phyloP scores from a whole-genome alignment of 2,113 vertebrate genomes.

The Salvelinus namaycush region DNA sequence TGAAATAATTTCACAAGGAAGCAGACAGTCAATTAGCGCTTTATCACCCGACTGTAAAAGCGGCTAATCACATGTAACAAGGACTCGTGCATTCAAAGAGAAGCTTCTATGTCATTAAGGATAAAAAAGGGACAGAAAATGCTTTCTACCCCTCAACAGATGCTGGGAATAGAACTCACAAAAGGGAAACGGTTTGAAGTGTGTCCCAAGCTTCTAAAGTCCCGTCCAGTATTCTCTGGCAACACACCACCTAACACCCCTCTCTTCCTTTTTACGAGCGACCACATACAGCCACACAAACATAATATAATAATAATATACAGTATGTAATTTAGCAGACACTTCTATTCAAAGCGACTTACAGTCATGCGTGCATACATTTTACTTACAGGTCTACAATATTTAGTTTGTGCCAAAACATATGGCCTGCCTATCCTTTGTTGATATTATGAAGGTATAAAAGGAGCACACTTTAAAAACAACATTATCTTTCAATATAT shows the following conservation, averaged over 20 bases:
- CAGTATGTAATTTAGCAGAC: no score
- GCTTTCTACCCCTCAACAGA: constrained; percentile 17
- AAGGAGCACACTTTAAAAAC: no score
- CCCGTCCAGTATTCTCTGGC: background rate
- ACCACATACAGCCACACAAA: constrained; percentile 5
- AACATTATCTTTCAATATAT: no score
- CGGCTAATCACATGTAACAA: constrained; percentile 54
- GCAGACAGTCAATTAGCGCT: no score
- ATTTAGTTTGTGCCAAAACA: no score
- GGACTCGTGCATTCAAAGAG: constrained; percentile 18
- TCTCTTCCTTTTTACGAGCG: constrained; percentile 8
- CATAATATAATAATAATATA: no score
- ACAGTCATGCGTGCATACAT: no score
- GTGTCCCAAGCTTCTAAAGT: constrained; percentile 29
- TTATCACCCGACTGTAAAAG: background rate
- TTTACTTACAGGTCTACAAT: no score
- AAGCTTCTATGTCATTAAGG: constrained; percentile 27
- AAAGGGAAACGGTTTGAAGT: constrained; percentile 15
- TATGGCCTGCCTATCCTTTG: no score
- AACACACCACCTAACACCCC: background rate
- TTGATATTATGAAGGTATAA: no score
- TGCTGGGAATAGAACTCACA: constrained; percentile 17
- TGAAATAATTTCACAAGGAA: no score
- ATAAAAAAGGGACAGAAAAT: constrained; percentile 14
- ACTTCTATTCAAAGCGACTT: no score